phyloP scores from a whole-genome alignment of 2,888 invertebrate species.

The Tetheella fluctuosa region DNA sequence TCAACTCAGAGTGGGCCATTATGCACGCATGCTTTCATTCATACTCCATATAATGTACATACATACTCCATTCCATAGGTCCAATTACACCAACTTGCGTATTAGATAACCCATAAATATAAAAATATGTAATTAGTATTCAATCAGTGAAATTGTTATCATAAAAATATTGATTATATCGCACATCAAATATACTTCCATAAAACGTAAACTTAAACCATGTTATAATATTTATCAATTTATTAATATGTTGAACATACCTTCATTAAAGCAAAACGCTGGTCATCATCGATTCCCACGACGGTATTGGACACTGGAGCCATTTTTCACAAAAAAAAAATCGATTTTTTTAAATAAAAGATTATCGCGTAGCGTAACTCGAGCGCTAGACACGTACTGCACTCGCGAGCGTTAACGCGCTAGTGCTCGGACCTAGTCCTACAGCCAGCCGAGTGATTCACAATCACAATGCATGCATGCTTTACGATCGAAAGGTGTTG shows the following conservation, averaged over 20 bases:
- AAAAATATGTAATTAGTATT: neutral
- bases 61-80: too few species aligned
- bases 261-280: slow-evolving; percentile 91
- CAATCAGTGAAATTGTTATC: slow-evolving; percentile 4
- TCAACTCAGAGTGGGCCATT: too few species aligned
- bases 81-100: too few species aligned
- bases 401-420: slow-evolving; percentile 34
- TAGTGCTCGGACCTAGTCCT: slow-evolving; percentile 26
- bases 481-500: neutral
- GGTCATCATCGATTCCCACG: slow-evolving; percentile 87
- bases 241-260: slow-evolving; percentile 65
- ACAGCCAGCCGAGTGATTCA: neutral
- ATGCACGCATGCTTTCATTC: too few species aligned
- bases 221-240: neutral
- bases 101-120: neutral
- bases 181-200: slow-evolving; percentile 15
- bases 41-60: too few species aligned
- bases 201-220: slow-evolving; percentile 12
- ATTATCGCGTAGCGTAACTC: neutral
- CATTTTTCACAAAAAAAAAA: slow-evolving; percentile 46
- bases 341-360: slow-evolving; percentile 17
- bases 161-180: slow-evolving; percentile 9
- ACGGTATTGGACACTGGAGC: slow-evolving; percentile 72
- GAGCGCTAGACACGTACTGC: slow-evolving; percentile 24
- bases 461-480: neutral